Percentiles rank a stretch among this genome's conserved stretches.
Evolutionary conservation across 2,797 vertebrate genomes (phyloP).

Genomic region (Picus viridis): DNA sequence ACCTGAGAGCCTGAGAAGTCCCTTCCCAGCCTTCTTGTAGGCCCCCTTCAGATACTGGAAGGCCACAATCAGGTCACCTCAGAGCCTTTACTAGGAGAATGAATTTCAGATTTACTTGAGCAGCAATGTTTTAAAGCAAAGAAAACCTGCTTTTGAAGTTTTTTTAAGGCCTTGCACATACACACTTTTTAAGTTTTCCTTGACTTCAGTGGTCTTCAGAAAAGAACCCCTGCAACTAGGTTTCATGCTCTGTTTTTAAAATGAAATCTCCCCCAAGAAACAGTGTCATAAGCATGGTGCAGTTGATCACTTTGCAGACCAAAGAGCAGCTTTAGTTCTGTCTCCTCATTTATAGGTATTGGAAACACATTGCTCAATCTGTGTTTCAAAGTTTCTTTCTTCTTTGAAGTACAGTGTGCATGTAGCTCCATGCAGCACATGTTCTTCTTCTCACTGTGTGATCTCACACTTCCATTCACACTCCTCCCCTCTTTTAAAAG

Average conservation of each 20-base stretch:
- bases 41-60: too few species aligned
- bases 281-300: fast-evolving
- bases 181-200: conserved; percentile 40
- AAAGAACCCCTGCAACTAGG: conserved; percentile 43
- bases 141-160: conserved; percentile 39
- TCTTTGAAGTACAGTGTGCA: not conserved
- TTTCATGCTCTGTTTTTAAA: conserved; percentile 39
- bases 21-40: too few species aligned
- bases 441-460: not conserved
- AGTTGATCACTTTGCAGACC: not conserved
- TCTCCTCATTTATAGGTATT: not conserved
- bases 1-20: too few species aligned
- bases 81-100: too few species aligned
- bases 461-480: not conserved
- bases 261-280: conserved; percentile 32
- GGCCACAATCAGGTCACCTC: too few species aligned
- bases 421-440: not conserved
- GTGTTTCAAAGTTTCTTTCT: not conserved
- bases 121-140: conserved; percentile 50
- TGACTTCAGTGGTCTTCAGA: conserved; percentile 26
- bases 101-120: conserved; percentile 51
- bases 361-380: not conserved
- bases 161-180: conserved; percentile 35
- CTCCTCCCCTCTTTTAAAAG: conserved; percentile 6
- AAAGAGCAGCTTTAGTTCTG: not conserved